phyloP scores from a whole-genome alignment of 2,797 vertebrate genomes.

The Calcarius lapponicus region DNA sequence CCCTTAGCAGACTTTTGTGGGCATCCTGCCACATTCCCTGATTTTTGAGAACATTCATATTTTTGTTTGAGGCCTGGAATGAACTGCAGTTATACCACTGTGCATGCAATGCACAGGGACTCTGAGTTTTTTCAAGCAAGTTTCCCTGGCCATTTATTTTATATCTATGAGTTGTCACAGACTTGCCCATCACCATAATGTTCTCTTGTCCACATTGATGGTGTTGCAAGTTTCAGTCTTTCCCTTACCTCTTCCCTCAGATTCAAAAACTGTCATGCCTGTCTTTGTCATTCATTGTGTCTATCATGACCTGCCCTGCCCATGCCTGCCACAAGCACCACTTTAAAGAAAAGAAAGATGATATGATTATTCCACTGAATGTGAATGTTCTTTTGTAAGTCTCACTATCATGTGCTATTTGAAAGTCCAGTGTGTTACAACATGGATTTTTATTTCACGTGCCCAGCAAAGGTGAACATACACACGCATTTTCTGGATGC shows the following conservation, averaged over 20 bases:
- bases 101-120: not conserved
- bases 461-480: not conserved
- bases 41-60: not conserved
- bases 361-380: not conserved
- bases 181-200: not conserved
- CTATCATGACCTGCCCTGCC: not conserved
- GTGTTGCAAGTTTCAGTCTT: not conserved
- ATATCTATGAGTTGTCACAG: not conserved
- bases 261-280: not conserved
- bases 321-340: not conserved
- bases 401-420: not conserved
- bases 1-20: not conserved
- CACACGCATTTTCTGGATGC: not conserved
- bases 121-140: not conserved
- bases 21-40: not conserved
- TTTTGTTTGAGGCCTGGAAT: not conserved
- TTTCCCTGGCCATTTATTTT: not conserved
- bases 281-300: not conserved
- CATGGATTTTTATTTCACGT: not conserved
- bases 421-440: not conserved
- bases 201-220: not conserved
- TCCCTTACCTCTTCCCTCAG: not conserved
- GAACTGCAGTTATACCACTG: not conserved
- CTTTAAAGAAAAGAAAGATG: not conserved
- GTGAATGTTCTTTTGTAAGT: not conserved